A percentile compares a stretch with the other conserved stretches of the same genome.
Conservation (phyloP, 1,140 invertebrate genomes). For the Heterodera schachtii region DNA sequence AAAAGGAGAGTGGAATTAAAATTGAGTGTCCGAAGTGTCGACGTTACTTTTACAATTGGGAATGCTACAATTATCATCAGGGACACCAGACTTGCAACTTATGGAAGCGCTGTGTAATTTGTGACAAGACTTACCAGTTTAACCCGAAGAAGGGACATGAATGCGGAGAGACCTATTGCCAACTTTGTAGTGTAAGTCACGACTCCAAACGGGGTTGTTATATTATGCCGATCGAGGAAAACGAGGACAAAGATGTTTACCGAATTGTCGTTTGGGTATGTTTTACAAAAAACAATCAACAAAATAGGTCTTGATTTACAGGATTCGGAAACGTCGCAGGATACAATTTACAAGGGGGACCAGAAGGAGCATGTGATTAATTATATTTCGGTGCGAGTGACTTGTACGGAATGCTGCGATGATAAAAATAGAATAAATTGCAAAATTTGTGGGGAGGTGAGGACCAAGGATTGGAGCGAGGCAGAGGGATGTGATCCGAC, state of each 20-base stretch:
- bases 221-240: background rate
- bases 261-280: background rate
- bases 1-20: too few species aligned
- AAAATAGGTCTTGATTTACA: too few species aligned
- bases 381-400: background rate
- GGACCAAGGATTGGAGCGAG: background rate
- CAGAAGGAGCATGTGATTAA: background rate
- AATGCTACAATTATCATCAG: too few species aligned
- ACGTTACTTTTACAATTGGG: too few species aligned
- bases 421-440: background rate
- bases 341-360: background rate
- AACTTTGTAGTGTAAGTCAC: background rate
- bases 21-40: too few species aligned
- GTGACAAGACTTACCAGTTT: background rate
- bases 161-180: background rate
- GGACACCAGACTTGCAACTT: too few species aligned
- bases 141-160: background rate
- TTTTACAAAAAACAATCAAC: too few species aligned
- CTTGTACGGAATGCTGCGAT: background rate
- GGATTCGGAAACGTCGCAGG: conserved; percentile 1
- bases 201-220: background rate
- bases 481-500: background rate
- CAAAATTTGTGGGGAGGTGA: background rate
- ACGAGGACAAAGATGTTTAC: background rate
- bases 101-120: too few species aligned